Conservation (phyloP, 2,888 invertebrate species). For the Plebejus melissa region DNA sequence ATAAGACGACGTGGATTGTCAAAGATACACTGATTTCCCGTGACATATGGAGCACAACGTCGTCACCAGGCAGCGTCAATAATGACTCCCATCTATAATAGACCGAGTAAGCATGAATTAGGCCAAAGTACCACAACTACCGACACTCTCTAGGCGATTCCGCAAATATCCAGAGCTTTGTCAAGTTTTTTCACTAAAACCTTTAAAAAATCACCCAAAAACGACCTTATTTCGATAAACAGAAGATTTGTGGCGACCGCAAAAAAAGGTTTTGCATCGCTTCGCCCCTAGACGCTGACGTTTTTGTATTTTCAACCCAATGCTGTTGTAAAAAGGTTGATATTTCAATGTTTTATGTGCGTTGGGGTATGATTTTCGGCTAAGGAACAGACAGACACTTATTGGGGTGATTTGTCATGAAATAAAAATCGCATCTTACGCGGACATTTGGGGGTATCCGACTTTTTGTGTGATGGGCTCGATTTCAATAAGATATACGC, state of each 20-base stretch:
- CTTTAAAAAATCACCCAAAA: constrained; percentile 30
- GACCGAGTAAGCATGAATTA: constrained; percentile 24
- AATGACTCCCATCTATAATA: constrained; percentile 7
- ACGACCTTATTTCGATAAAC: constrained; percentile 30
- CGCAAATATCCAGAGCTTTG: constrained; percentile 48
- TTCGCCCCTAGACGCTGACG: constrained; percentile 27
- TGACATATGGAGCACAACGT: neutral
- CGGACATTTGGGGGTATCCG: constrained; percentile 47
- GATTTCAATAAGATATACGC: constrained; percentile 4
- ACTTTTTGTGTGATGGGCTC: neutral
- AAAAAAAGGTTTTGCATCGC: constrained; percentile 14
- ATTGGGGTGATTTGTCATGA: constrained; percentile 61
- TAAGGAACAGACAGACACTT: constrained; percentile 39
- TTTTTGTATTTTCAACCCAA: constrained; percentile 33
- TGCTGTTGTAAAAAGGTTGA: constrained; percentile 3
- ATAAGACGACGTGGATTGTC: neutral
- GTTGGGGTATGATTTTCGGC: constrained; percentile 35
- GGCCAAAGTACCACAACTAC: constrained; percentile 42
- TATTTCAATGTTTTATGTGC: constrained; percentile 26
- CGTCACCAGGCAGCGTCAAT: neutral
- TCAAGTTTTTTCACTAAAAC: constrained; percentile 36
- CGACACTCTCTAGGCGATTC: constrained; percentile 46
- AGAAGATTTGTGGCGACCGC: constrained; percentile 30
- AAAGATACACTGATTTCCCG: neutral
- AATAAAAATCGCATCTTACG: constrained; percentile 49